phyloP scores from a whole-genome alignment of 2,113 vertebrate genomes.

The Chlorodrepanis virens region DNA sequence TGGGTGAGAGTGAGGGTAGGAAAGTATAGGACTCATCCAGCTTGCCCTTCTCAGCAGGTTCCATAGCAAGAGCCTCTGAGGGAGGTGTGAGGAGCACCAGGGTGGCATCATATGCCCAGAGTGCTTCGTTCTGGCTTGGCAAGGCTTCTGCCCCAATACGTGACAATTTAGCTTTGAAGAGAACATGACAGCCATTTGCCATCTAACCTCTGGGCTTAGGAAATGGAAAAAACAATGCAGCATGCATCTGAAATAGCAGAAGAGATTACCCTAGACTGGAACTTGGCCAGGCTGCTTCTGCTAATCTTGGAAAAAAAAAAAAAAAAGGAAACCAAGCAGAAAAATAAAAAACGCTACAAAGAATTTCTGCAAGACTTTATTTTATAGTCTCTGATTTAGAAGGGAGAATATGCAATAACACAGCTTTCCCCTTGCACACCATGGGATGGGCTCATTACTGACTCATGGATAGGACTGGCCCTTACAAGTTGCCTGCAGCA shows the following conservation, averaged over 20 bases:
- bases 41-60: not conserved
- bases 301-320: not conserved
- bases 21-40: accelerated
- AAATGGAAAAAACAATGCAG: constrained; percentile 5
- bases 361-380: not conserved
- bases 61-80: not conserved
- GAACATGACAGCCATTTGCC: not conserved
- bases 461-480: not conserved
- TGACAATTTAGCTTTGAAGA: not conserved
- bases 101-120: not conserved
- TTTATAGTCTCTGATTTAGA: not conserved
- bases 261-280: constrained; percentile 19
- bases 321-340: not conserved
- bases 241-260: constrained; percentile 14
- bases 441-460: not conserved
- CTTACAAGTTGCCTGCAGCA: not conserved
- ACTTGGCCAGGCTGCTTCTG: not conserved
- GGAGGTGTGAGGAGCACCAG: not conserved
- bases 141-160: not conserved
- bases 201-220: not conserved
- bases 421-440: not conserved
- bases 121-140: not conserved
- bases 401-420: not conserved
- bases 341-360: not conserved
- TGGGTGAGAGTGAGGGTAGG: not conserved